Evolutionary conservation across 2,113 vertebrate genomes (phyloP), one percentile per base, ranked within the genome.

Genomic region (Polyodon spathula): DNA sequence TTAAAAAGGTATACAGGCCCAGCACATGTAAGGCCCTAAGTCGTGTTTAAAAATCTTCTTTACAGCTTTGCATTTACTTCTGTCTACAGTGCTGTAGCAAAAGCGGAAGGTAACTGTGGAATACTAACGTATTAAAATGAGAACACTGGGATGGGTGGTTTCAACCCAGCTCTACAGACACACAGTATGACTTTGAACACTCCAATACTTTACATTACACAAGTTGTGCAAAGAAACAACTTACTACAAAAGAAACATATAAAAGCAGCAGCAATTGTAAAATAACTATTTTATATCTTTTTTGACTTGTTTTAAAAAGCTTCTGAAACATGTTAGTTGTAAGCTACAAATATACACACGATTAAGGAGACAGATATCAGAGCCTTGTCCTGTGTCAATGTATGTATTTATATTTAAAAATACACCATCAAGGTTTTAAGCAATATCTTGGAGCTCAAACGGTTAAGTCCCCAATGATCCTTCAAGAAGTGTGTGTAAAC

Each of bases 331-430:
- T 84, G 76, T 78, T 81, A 83, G 80, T 70, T 74, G 63, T 80
- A 75, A 64, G 80, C 78, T 81, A 84, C 79, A 84, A 72, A 84
- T 85, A 81, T 84, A 78, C 81, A 74, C 68, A 81, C 73, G 76
- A 78, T 78, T 77, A 72, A 76, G 71, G 1, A 74, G 62, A 72
- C 58, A 67, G 62, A 67, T 54, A 62, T 74, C n/a, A n/a, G 27
- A 3, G 27, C 27, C 27, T 27, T 27, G 27, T 27, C 27, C 3
- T 27, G 27, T 27, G 27, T 27, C 27, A 27, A 27, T 27, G 27
- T 27, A 27, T 27, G 27, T 27, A 27, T 27, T 27, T 27, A 27
- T 27, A 27, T 27, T 27, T 27, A 27, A 27, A 27, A 27, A 27
- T 27, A 27, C 27, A 27, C 27, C 27, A 27, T 27, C 27, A 27